phyloP scores from a whole-genome alignment of 2,797 vertebrate genomes.

The Molossus alvarezi region DNA sequence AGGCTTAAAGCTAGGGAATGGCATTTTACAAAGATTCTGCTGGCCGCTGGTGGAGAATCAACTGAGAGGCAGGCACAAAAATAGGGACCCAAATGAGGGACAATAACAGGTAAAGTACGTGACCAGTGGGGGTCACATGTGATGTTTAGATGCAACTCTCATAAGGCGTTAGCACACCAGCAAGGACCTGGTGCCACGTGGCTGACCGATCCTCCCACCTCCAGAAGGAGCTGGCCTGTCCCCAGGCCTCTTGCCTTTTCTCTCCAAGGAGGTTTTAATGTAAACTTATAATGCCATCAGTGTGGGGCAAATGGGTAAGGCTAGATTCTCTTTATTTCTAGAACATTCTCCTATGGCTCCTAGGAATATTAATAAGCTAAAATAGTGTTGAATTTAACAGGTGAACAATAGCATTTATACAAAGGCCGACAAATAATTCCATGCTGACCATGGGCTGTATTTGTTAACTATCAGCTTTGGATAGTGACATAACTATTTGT shows the following conservation, averaged over 20 bases:
- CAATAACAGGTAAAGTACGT: accelerated
- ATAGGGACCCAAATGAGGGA: neutral
- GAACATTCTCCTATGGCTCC: neutral
- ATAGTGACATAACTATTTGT: slow-evolving; percentile 56
- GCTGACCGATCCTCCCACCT: accelerated
- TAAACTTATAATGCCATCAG: neutral
- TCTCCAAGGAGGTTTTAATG: neutral
- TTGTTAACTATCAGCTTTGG: slow-evolving; percentile 64
- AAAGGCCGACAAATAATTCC: neutral
- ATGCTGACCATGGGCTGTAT: neutral
- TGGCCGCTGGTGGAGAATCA: no score
- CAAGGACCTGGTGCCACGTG: accelerated
- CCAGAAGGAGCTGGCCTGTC: neutral
- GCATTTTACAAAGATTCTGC: neutral
- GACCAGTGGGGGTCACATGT: accelerated
- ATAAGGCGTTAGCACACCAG: accelerated
- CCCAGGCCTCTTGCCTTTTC: neutral
- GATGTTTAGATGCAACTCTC: neutral
- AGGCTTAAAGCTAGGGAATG: neutral
- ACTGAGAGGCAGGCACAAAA: neutral
- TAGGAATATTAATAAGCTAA: slow-evolving; percentile 27
- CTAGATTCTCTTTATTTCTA: neutral
- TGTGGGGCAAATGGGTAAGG: neutral
- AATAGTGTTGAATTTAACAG: neutral
- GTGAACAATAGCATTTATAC: neutral